Evolutionary conservation across 2,888 invertebrate species (phyloP), one percentile per base, ranked within the genome.

Genomic region (Argyresthia goedartella): DNA sequence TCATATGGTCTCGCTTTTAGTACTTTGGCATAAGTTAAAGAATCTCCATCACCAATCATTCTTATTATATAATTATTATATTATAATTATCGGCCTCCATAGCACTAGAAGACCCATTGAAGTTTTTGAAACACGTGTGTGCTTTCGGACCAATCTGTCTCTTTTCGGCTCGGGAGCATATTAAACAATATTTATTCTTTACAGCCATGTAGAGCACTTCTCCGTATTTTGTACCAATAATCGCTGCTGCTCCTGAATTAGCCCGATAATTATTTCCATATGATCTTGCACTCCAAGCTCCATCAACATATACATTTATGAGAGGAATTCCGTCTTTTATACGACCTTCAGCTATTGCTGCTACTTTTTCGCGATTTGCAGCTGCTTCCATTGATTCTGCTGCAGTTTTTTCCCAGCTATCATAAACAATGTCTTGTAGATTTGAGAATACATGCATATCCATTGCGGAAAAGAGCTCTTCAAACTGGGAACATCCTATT

Each of bases 401-500:
- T 35, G 54, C 47, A 34, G 35, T 14, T 46, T 51, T 47, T 39
- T 51, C 42, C 54, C 54, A 57, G 1, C 36, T 51, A 1, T 54
- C 44, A 4, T 46, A 14, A 13, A 60, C 6, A 2, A 15, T n/a
- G 11, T 59, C 36, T 0, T 56, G 55, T 14, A 49, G 35, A 8
- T 36, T 16, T 8, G 35, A 45, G 33, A 57, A 60, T 16, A 55
- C 53, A 0, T 55, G 52, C 7, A 62, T 25, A 53, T 60, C 53
- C 33, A 61, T 47, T 7, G 55, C 53, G 13, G 57, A 47, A 14
- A 52, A 44, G 1, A 60, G 11, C 50, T 60, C 54, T 49, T 57
- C 42, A 36, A 63, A 44, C 39, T 59, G 59, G 10, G 53, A 46
- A 49, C 52, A 49, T 9, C 64, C 61, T 8, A 49, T 55, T 4